Percentiles rank a stretch among this genome's conserved stretches.
Evolutionary conservation across 1,140 invertebrate genomes (phyloP).

Genomic region (Philotrypesis tridentata): DNA sequence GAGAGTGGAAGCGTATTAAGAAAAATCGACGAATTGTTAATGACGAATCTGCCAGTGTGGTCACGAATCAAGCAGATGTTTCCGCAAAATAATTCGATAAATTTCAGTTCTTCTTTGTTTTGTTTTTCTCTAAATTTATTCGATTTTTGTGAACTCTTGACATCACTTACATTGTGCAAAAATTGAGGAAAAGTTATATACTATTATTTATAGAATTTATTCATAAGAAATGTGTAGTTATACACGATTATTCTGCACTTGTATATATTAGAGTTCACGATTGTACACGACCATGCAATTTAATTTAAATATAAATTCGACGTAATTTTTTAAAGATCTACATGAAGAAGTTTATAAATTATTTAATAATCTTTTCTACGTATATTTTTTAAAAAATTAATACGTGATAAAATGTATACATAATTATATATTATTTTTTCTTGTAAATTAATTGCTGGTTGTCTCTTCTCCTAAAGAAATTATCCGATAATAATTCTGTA

Average conservation of each 20-base stretch:
- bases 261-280: constrained; percentile 22
- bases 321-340: not conserved
- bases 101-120: constrained; percentile 9
- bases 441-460: constrained; percentile 2
- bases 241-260: not conserved
- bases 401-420: not conserved
- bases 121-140: constrained; percentile 9
- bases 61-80: constrained; percentile 46
- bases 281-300: not conserved
- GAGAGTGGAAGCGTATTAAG: constrained; percentile 94
- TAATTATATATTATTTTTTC: constrained; percentile 38
- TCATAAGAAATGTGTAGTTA: not conserved
- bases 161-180: not conserved
- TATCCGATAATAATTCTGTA: constrained; percentile 22
- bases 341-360: not conserved
- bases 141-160: not conserved
- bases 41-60: constrained; percentile 63
- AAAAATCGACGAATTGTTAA: constrained; percentile 83
- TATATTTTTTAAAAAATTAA: not conserved
- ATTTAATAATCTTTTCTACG: not conserved
- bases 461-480: constrained; percentile 14
- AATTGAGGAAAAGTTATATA: constrained; percentile 24
- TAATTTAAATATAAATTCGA: not conserved
- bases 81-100: constrained; percentile 12
- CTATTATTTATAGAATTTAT: constrained; percentile 27